Evolutionary conservation across 2,113 vertebrate species (phyloP).

Genomic region (Mohoua ochrocephala): DNA sequence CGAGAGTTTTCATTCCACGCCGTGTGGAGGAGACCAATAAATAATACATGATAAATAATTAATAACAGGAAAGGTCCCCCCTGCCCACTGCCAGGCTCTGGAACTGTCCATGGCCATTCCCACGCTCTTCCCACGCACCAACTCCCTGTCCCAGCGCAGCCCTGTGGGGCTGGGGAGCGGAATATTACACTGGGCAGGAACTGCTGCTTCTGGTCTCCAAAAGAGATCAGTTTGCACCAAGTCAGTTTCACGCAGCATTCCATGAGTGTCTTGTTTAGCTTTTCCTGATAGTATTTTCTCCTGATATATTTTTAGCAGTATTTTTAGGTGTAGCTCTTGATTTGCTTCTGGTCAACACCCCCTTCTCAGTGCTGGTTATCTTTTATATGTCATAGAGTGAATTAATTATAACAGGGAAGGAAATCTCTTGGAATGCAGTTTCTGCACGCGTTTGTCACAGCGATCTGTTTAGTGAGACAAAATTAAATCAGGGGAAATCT

Average conservation of each 20-base stretch:
- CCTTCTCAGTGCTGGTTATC: not conserved
- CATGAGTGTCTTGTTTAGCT: not conserved
- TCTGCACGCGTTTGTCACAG: not conserved
- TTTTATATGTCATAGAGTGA: not conserved
- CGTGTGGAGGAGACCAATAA: not conserved
- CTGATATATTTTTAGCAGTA: not conserved
- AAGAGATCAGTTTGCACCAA: rapidly evolving
- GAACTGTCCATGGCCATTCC: rapidly evolving
- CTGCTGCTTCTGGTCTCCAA: not conserved
- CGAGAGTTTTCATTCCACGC: rapidly evolving
- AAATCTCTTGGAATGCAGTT: not conserved
- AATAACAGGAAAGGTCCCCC: not conserved
- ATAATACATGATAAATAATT: not conserved
- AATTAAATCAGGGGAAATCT: not conserved
- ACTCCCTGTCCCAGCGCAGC: not conserved
- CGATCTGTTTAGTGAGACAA: not conserved
- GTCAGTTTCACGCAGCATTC: not conserved
- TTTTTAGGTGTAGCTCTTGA: not conserved
- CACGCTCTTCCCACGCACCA: rapidly evolving
- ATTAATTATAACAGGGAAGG: not conserved
- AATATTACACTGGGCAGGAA: not conserved
- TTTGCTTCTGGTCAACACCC: not conserved
- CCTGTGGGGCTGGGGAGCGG: not conserved
- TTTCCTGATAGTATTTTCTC: not conserved
- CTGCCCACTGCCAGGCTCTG: not conserved